These are phyloP conservation scores for Tethya wilhelma DNA, from an alignment of 37 sponge, comb jelly and placozoan species.

Conservation along the genomic window DNA sequence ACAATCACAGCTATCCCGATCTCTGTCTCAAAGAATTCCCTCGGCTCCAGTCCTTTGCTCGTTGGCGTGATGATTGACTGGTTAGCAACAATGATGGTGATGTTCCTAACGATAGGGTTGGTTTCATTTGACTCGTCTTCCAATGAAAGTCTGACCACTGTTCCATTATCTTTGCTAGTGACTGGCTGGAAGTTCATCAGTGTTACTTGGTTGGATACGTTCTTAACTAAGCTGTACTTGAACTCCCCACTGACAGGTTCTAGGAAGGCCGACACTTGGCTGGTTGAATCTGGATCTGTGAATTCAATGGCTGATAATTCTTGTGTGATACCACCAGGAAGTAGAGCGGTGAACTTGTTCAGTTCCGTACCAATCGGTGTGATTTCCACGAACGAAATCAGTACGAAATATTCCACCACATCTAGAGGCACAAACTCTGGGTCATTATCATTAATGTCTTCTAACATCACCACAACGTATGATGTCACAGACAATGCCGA, in stretches of 20 bases:
- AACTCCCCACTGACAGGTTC: neutral
- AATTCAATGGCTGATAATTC: neutral
- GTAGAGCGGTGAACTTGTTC: neutral
- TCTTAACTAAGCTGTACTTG: neutral
- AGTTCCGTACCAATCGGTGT: neutral
- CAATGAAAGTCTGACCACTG: constrained; percentile 7
- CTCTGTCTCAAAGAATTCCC: constrained; percentile 14
- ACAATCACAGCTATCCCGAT: constrained; percentile 57
- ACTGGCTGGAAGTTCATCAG: neutral
- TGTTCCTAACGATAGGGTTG: constrained; percentile 20
- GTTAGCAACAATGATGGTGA: constrained; percentile 1
- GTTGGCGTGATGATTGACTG: neutral
- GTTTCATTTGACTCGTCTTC: constrained; percentile 11
- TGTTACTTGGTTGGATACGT: neutral
- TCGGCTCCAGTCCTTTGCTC: neutral
- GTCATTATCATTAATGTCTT: constrained; percentile 46
- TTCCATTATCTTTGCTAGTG: constrained; percentile 9
- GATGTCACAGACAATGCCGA: neutral
- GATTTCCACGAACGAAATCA: neutral
- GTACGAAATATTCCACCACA: constrained; percentile 14
- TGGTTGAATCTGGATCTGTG: constrained; percentile 33
- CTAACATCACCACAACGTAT: constrained; percentile 21
- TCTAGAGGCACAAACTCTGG: constrained; percentile 47
- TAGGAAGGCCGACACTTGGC: constrained; percentile 10
- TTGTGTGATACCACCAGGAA: constrained; percentile 8